Conservation (phyloP, 2,797 vertebrate genomes). For the Anas flavirostris region DNA sequence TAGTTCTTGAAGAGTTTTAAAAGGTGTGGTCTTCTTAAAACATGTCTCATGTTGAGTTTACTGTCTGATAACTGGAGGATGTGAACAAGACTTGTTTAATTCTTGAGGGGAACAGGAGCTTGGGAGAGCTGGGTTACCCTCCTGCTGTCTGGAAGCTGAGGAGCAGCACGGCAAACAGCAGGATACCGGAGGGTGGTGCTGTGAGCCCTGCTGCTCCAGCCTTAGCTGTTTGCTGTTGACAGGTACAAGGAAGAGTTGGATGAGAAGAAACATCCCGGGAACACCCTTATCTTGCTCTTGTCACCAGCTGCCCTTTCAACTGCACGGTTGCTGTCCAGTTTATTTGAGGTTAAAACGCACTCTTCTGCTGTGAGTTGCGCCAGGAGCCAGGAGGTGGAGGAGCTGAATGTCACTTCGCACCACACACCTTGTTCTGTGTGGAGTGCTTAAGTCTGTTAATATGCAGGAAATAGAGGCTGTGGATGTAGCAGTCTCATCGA, state of each 20-base stretch:
- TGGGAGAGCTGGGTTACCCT: not conserved
- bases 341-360: not conserved
- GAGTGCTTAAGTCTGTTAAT: not conserved
- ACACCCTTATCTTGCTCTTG: not conserved
- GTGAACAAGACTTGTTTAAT: not conserved
- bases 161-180: accelerated
- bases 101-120: not conserved
- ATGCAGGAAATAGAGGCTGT: not conserved
- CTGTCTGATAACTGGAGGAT: not conserved
- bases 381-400: not conserved
- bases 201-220: not conserved
- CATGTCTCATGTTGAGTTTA: not conserved
- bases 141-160: not conserved
- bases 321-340: too few species aligned
- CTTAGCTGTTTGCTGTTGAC: not conserved
- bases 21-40: not conserved
- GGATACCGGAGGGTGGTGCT: not conserved
- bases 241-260: not conserved
- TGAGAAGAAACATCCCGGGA: not conserved
- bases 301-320: not conserved
- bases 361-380: not conserved
- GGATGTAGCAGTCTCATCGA: not conserved
- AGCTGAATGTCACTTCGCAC: not conserved
- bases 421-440: not conserved
- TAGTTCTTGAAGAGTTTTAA: not conserved